Evolutionary conservation across 2,113 vertebrate species (phyloP).

Genomic region (Pantherophis guttatus): DNA sequence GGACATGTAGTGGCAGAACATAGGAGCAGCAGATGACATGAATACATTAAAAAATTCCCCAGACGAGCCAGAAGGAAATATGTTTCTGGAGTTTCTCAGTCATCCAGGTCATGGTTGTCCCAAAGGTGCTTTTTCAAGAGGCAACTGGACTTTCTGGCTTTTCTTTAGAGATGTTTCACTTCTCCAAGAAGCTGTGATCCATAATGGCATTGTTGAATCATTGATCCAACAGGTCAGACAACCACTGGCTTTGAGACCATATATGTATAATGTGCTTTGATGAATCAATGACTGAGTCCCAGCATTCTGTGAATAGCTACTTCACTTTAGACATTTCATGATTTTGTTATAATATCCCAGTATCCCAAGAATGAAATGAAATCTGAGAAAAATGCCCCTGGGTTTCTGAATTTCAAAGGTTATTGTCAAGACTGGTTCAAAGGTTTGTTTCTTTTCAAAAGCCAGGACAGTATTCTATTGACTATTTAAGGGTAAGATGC

Average conservation of each 20-base stretch:
- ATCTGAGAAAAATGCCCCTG: neutral
- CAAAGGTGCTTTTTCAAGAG: no score
- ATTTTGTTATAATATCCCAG: neutral
- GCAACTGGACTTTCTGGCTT: no score
- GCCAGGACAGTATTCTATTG: neutral
- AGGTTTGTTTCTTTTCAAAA: neutral
- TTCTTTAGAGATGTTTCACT: no score
- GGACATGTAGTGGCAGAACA: neutral
- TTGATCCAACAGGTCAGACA: neutral
- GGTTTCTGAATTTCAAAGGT: neutral
- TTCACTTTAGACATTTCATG: neutral
- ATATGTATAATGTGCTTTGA: neutral
- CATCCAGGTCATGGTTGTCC: no score
- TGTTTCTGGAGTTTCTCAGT: no score
- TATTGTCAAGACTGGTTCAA: neutral
- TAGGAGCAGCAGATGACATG: neutral
- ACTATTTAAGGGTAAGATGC: neutral
- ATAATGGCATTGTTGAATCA: neutral
- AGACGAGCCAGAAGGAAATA: neutral
- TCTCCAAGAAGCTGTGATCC: neutral
- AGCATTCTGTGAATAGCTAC: neutral
- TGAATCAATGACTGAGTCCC: neutral
- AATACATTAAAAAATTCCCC: neutral
- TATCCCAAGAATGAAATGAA: neutral
- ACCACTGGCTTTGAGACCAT: neutral